Evolutionary conservation across 2,888 invertebrate species (phyloP).

Genomic region (Limnephilus auricula): DNA sequence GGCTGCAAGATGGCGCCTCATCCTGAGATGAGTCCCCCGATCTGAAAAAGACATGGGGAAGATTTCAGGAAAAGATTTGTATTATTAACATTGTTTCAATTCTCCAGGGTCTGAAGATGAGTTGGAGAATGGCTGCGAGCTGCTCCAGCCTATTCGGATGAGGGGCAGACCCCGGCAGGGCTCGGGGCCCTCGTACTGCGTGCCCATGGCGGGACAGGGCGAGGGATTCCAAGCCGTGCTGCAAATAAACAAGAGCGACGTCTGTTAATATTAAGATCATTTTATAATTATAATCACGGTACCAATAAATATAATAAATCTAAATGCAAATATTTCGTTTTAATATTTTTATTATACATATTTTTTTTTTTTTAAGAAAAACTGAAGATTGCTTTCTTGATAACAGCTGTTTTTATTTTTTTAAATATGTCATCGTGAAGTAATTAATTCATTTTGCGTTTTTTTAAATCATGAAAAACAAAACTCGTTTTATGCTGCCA

Average conservation of each 20-base stretch:
- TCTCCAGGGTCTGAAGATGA: constrained; percentile 70
- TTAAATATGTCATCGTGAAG: too few relatives aligned
- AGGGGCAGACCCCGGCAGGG: constrained; percentile 73
- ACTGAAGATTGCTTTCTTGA: too few relatives aligned
- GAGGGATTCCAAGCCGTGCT: constrained; percentile 55
- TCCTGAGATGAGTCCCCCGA: not conserved
- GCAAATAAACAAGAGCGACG: constrained; percentile 50
- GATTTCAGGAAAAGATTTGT: not conserved
- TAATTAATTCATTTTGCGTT: too few relatives aligned
- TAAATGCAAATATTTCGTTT: not conserved
- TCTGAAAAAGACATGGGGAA: not conserved
- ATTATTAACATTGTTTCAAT: not conserved
- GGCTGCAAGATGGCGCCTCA: too few relatives aligned
- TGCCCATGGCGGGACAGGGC: constrained; percentile 72
- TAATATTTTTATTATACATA: too few relatives aligned
- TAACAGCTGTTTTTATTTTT: too few relatives aligned
- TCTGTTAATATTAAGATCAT: constrained; percentile 37
- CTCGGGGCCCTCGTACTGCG: constrained; percentile 76
- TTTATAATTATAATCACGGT: constrained; percentile 19
- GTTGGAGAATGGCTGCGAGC: constrained; percentile 76
- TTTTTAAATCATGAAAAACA: too few relatives aligned
- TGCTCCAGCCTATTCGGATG: constrained; percentile 70
- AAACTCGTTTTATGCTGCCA: not conserved
- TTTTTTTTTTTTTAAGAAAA: not conserved
- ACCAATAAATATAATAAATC: constrained; percentile 22